A percentile compares a stretch with the other conserved stretches of the same genome.
Conservation (phyloP, 2,888 invertebrate species). For the Pterostichus madidus region DNA sequence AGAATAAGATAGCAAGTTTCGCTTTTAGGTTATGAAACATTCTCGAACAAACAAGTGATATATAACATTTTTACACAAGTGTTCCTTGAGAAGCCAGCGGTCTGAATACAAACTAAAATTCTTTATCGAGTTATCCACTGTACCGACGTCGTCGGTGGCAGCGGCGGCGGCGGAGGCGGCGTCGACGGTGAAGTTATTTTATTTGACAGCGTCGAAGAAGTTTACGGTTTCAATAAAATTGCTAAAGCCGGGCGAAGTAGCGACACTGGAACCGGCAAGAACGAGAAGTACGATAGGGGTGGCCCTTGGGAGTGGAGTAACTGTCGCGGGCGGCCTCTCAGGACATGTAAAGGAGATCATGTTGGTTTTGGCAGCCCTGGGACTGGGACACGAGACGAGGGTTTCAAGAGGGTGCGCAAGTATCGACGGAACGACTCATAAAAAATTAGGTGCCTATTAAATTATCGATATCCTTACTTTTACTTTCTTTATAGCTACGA, state of each 20-base stretch:
- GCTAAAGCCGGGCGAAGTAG: conserved; percentile 59
- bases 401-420: conserved; percentile 49
- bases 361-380: conserved; percentile 55
- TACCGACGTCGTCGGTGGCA: conserved; percentile 38
- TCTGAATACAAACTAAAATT: conserved; percentile 65
- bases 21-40: conserved; percentile 47
- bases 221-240: conserved; percentile 66
- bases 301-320: conserved; percentile 25
- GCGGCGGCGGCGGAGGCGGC: no score
- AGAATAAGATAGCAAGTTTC: conserved; percentile 26
- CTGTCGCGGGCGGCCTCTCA: conserved; percentile 38
- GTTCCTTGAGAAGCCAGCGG: conserved; percentile 37
- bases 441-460: conserved; percentile 50
- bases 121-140: conserved; percentile 59
- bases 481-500: neutral
- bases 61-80: conserved; percentile 52
- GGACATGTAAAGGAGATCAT: conserved; percentile 64
- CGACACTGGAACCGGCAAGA: neutral
- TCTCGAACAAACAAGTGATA: conserved; percentile 47
- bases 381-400: conserved; percentile 18
- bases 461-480: conserved; percentile 41
- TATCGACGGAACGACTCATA: conserved; percentile 44
- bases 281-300: neutral
- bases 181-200: conserved; percentile 60
- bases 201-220: conserved; percentile 64